Conservation (phyloP, 2,113 vertebrate species). For the Columbina picui region DNA sequence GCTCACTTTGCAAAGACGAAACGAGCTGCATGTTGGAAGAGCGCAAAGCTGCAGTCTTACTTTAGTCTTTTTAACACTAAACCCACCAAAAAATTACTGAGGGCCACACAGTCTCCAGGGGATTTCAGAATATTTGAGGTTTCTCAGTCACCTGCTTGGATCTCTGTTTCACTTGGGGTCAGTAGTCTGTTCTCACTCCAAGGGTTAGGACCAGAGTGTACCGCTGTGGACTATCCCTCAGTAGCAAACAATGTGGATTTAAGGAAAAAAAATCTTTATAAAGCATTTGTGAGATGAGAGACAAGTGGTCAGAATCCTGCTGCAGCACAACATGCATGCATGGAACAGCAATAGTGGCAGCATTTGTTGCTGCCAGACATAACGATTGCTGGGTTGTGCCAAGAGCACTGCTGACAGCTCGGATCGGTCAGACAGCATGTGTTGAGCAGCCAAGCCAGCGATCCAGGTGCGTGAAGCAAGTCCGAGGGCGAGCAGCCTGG, state of each 20-base stretch:
- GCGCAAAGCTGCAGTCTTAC: neutral
- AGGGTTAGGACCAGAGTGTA: neutral
- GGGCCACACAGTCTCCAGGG: neutral
- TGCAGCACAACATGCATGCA: accelerated
- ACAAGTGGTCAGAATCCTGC: neutral
- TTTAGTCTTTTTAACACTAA: neutral
- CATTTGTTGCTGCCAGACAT: accelerated
- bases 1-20: neutral
- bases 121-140: neutral
- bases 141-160: neutral
- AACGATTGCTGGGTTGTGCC: accelerated
- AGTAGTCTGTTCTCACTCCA: neutral
- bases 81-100: neutral
- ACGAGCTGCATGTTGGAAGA: neutral
- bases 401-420: accelerated
- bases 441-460: accelerated
- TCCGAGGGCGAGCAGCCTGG: accelerated
- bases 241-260: neutral
- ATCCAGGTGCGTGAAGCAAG: accelerated
- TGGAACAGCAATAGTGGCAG: accelerated
- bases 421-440: accelerated
- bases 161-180: neutral
- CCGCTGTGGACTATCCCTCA: neutral
- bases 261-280: neutral
- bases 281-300: neutral